A percentile compares a stretch with the other conserved stretches of the same genome.
Conservation (phyloP, 2,797 vertebrate genomes). For the Enteromius fasciolatus region DNA sequence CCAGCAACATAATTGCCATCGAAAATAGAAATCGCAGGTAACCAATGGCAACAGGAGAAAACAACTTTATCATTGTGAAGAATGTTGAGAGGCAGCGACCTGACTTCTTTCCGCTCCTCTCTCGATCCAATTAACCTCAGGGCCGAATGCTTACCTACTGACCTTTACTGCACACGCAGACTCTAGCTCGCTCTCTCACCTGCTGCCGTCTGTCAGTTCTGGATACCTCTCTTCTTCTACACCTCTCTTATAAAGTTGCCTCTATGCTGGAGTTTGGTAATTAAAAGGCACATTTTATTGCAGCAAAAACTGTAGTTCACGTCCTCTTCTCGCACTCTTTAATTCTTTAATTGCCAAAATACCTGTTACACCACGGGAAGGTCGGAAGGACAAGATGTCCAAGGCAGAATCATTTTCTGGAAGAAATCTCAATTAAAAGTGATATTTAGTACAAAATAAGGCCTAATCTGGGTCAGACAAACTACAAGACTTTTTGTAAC, state of each 20-base stretch:
- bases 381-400: background rate
- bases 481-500: constrained; percentile 27
- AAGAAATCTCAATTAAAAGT: constrained; percentile 27
- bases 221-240: constrained; percentile 23
- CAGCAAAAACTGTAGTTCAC: background rate
- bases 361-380: background rate
- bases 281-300: constrained; percentile 13
- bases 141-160: constrained; percentile 45
- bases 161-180: constrained; percentile 44
- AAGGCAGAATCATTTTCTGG: background rate
- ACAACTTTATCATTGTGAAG: constrained; percentile 64
- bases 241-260: constrained; percentile 16
- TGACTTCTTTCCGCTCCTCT: constrained; percentile 51
- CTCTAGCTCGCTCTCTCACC: constrained; percentile 43
- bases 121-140: constrained; percentile 62
- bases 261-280: constrained; percentile 15
- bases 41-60: constrained; percentile 78
- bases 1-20: constrained; percentile 70
- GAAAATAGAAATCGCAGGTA: constrained; percentile 73
- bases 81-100: constrained; percentile 57
- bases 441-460: constrained; percentile 1
- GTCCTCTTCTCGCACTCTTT: background rate
- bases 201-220: constrained; percentile 37
- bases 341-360: constrained; percentile 13
- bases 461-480: constrained; percentile 41